These are phyloP conservation scores for Adelges cooleyi DNA, from an alignment of 1,140 invertebrate genomes.

Conservation along the genomic window DNA sequence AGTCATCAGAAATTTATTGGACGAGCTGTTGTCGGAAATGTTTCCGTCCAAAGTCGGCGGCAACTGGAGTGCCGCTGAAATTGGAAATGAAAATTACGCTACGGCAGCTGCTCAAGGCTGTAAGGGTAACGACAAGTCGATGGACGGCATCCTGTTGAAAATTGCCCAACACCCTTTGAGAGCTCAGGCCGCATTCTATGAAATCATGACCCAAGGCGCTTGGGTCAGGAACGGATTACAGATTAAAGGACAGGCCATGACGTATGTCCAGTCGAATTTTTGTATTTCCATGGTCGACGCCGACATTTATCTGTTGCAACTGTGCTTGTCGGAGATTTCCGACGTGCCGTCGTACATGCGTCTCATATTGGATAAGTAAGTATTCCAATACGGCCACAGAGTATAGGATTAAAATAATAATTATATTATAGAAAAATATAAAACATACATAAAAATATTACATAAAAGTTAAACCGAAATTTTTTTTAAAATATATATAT, in stretches of 20 bases:
- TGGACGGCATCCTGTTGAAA: too few relatives aligned
- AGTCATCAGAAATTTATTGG: too few relatives aligned
- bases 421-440: constrained; percentile 67
- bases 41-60: too few relatives aligned
- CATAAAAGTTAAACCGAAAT: too few relatives aligned
- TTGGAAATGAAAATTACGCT: too few relatives aligned
- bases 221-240: constrained; percentile 96
- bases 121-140: too few relatives aligned
- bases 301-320: constrained; percentile 85
- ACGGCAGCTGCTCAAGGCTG: too few relatives aligned
- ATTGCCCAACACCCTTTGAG: constrained; percentile 18
- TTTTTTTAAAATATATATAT: too few relatives aligned
- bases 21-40: too few relatives aligned
- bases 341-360: constrained; percentile 67
- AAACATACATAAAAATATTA: too few relatives aligned
- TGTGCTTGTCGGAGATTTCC: constrained; percentile 78
- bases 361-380: constrained; percentile 80
- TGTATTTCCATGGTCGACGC: constrained; percentile 97
- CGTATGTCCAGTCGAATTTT: constrained; percentile 96
- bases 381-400: too few relatives aligned
- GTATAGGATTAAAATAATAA: constrained; percentile 41
- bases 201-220: constrained; percentile 73
- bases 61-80: too few relatives aligned
- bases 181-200: constrained; percentile 79
- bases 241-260: constrained; percentile 97